A percentile compares a stretch with the other conserved stretches of the same genome.
phyloP scores from a whole-genome alignment of 2,113 vertebrate genomes.

The Gobio gobio region DNA sequence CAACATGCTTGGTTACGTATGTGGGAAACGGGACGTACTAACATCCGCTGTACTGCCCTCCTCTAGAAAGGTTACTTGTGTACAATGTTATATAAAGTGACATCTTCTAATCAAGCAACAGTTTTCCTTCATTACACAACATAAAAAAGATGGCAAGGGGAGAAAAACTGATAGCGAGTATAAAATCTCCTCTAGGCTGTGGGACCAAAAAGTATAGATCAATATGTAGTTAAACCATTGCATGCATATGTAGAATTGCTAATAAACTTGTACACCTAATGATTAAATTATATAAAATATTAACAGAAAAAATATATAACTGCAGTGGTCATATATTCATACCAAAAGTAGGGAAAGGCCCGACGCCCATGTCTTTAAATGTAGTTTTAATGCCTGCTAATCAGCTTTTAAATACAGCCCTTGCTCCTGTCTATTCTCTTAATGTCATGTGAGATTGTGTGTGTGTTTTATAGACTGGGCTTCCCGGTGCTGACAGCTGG shows the following conservation, averaged over 20 bases:
- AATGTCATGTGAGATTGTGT: conserved; percentile 50
- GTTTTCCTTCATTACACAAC: conserved; percentile 16
- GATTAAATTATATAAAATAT: background rate
- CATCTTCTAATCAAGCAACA: conserved; percentile 15
- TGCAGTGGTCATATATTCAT: background rate
- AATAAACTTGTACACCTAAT: background rate
- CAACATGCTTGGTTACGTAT: background rate
- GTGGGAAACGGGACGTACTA: background rate
- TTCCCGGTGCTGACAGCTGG: conserved; percentile 76
- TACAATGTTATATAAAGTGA: conserved; percentile 17
- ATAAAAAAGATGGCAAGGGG: background rate
- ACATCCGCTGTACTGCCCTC: background rate
- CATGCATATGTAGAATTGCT: background rate
- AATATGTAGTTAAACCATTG: background rate
- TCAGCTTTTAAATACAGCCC: conserved; percentile 71
- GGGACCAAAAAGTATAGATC: background rate
- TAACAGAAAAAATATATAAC: background rate
- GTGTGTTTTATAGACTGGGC: conserved; percentile 52
- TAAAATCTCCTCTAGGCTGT: background rate
- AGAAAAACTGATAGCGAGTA: background rate
- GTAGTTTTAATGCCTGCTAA: conserved; percentile 67
- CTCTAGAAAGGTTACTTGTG: background rate
- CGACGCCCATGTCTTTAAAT: conserved; percentile 66
- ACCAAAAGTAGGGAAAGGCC: conserved; percentile 41
- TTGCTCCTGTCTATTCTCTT: conserved; percentile 26